Evolutionary conservation across 2,888 invertebrate genomes (phyloP).

Genomic region (Gortyna flavago): DNA sequence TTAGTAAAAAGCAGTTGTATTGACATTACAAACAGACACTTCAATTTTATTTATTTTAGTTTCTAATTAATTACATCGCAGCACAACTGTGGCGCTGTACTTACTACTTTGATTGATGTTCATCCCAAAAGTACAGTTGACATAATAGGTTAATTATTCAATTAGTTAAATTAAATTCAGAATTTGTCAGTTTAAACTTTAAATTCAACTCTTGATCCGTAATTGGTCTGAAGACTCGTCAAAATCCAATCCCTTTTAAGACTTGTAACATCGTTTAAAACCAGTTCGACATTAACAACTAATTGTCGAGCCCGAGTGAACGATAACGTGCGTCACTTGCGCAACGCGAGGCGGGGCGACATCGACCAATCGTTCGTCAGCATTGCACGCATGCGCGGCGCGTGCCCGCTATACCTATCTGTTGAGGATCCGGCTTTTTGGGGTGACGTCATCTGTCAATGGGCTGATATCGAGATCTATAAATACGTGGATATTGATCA

Average conservation of each 20-base stretch:
- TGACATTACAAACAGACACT: neutral
- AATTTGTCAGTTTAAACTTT: neutral
- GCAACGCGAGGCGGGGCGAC: conserved; percentile 83
- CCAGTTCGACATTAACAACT: conserved; percentile 58
- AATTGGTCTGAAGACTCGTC: neutral
- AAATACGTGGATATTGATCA: conserved; percentile 15
- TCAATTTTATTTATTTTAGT: neutral
- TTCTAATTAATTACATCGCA: neutral
- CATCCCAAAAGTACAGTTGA: neutral
- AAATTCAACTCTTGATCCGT: too few species aligned
- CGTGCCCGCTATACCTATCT: conserved; percentile 73
- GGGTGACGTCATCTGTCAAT: conserved; percentile 63
- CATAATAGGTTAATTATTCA: neutral
- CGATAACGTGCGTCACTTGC: conserved; percentile 66
- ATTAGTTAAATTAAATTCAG: neutral
- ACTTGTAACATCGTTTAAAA: conserved; percentile 23
- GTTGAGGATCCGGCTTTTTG: conserved; percentile 65
- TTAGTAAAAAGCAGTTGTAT: neutral
- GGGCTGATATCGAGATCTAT: conserved; percentile 14
- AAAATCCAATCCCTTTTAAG: conserved; percentile 26
- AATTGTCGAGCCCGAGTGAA: conserved; percentile 64
- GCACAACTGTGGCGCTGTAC: neutral
- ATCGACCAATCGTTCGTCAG: conserved; percentile 82
- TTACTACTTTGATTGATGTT: neutral
- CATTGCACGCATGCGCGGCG: conserved; percentile 74